Conservation (phyloP, 2,797 vertebrate genomes). For the Tapirus indicus region DNA sequence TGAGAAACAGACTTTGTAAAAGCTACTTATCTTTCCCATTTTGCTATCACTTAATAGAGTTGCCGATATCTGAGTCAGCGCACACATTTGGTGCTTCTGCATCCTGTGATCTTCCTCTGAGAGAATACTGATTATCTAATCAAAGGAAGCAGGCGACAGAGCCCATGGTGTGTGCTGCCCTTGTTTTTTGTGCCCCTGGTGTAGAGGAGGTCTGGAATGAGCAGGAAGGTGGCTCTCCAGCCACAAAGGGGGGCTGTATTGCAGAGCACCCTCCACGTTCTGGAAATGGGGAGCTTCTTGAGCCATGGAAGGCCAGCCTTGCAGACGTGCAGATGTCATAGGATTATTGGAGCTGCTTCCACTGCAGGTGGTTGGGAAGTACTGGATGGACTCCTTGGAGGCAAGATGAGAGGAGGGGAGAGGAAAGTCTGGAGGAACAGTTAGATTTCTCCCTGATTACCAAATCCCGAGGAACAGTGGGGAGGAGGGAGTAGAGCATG, state of each 20-base stretch:
- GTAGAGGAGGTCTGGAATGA: background rate
- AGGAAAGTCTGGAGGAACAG: background rate
- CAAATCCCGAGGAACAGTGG: background rate
- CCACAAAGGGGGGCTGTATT: fast-evolving
- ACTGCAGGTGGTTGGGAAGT: constrained; percentile 51
- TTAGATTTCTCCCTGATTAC: constrained; percentile 57
- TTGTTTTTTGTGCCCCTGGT: background rate
- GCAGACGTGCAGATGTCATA: background rate
- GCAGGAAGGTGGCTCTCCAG: background rate
- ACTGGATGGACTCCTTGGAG: background rate
- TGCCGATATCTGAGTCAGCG: background rate
- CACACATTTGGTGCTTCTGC: background rate
- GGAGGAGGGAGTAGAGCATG: fast-evolving
- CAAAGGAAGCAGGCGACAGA: background rate
- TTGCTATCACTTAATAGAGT: background rate
- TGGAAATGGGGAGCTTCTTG: background rate
- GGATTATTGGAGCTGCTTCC: background rate
- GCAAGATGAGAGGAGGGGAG: background rate
- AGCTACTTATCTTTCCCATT: background rate
- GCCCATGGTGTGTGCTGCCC: background rate
- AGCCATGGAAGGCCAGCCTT: background rate
- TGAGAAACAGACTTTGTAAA: background rate
- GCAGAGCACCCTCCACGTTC: fast-evolving
- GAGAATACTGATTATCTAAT: background rate
- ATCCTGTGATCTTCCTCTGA: background rate